Percentiles rank a stretch among this genome's conserved stretches.
These are phyloP conservation scores for Porites australiensis DNA, from an alignment of 64 coral and sea anemone species.

Conservation along the genomic window DNA sequence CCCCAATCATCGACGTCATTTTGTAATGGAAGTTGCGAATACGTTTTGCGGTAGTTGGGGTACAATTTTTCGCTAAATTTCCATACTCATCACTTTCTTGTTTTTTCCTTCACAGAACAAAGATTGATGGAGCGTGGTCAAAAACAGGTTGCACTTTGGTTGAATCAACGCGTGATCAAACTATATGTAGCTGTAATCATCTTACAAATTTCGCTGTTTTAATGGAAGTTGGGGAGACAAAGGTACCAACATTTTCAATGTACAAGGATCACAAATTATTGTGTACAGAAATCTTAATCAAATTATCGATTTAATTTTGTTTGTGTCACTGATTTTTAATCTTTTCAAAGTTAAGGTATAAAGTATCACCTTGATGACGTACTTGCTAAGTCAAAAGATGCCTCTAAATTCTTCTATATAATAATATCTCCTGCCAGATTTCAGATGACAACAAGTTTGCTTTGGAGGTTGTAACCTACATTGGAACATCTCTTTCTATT, in stretches of 20 bases:
- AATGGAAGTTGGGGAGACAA: constrained; percentile 67
- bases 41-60: too few relatives aligned
- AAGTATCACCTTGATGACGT: too few relatives aligned
- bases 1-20: too few relatives aligned
- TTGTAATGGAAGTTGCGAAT: too few relatives aligned
- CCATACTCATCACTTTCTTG: neutral
- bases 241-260: neutral
- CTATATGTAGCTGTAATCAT: constrained; percentile 80
- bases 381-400: too few relatives aligned
- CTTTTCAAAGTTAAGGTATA: too few relatives aligned
- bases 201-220: constrained; percentile 89
- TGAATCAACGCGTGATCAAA: constrained; percentile 1
- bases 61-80: too few relatives aligned
- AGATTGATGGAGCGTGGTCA: constrained; percentile 75
- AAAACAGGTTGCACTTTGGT: constrained; percentile 54
- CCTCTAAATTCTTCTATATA: neutral
- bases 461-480: constrained; percentile 71
- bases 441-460: constrained; percentile 19
- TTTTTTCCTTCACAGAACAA: neutral
- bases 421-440: constrained; percentile 9
- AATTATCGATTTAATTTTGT: neutral
- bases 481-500: constrained; percentile 67
- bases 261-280: too few relatives aligned
- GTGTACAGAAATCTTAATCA: too few relatives aligned
- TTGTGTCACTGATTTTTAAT: too few relatives aligned